phyloP scores from a whole-genome alignment of 2,888 invertebrate species.

The Scaptomyza caliginosa region DNA sequence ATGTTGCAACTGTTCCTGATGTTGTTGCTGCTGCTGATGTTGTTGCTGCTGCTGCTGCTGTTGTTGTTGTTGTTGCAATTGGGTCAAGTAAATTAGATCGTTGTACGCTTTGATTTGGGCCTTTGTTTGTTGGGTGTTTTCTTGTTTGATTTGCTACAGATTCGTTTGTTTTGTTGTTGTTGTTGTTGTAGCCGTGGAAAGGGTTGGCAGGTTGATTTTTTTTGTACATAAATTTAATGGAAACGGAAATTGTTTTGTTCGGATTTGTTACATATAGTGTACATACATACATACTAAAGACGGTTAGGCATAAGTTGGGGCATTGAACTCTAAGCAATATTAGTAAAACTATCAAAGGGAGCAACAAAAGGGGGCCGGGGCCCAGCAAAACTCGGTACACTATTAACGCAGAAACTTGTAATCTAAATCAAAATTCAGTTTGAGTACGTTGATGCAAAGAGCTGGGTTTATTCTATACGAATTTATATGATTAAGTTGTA shows the following conservation, averaged over 20 bases:
- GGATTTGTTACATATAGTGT: conserved; percentile 43
- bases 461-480: not conserved
- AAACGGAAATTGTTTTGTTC: conserved; percentile 60
- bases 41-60: conserved; percentile 65
- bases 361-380: conserved; percentile 30
- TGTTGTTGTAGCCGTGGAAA: conserved; percentile 38
- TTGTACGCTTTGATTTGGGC: conserved; percentile 92
- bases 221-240: conserved; percentile 66
- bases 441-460: not conserved
- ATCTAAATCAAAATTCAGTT: not conserved
- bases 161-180: conserved; percentile 29
- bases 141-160: conserved; percentile 82
- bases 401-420: conserved; percentile 4
- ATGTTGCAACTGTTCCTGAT: conserved; percentile 63
- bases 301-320: conserved; percentile 39
- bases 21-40: conserved; percentile 66
- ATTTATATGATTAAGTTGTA: conserved; percentile 4
- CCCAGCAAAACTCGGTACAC: conserved; percentile 35
- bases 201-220: conserved; percentile 50
- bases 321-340: conserved; percentile 33
- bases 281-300: conserved; percentile 26
- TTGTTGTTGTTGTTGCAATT: conserved; percentile 81
- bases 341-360: conserved; percentile 31
- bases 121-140: conserved; percentile 87
- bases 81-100: conserved; percentile 85